A percentile compares a stretch with the other conserved stretches of the same genome.
Conservation (phyloP, 1,140 invertebrate genomes). For the Periplaneta americana region DNA sequence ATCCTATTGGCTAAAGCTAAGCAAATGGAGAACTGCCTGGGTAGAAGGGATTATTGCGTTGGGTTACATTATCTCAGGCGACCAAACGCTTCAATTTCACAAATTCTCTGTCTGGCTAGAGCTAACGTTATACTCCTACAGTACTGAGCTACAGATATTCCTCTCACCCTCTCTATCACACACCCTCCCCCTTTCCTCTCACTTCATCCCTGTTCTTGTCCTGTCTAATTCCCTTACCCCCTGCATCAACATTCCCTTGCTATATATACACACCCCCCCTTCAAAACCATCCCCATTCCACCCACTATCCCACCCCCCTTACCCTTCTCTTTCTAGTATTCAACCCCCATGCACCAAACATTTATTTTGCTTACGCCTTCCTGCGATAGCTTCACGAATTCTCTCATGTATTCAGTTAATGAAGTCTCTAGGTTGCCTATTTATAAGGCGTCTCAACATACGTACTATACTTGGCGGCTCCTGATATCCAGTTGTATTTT, state of each 20-base stretch:
- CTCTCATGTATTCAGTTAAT: background rate
- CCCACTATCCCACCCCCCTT: background rate
- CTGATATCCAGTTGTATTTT: background rate
- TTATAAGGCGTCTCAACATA: background rate
- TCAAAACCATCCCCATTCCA: too few species aligned
- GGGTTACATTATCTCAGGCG: slow-evolving; percentile 9
- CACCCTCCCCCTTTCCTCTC: too few species aligned
- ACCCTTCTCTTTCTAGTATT: background rate
- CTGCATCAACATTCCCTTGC: slow-evolving; percentile 10
- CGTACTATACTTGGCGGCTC: background rate
- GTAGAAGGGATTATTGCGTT: slow-evolving; percentile 15
- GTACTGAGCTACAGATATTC: slow-evolving; percentile 6
- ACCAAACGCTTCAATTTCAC: slow-evolving; percentile 12
- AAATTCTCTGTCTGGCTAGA: background rate
- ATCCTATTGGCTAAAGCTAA: slow-evolving; percentile 13
- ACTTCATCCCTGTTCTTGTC: slow-evolving; percentile 5
- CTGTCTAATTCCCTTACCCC: slow-evolving; percentile 8
- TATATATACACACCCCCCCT: background rate
- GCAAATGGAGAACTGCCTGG: too few species aligned
- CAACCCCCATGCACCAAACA: slow-evolving; percentile 1
- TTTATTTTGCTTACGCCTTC: slow-evolving; percentile 13
- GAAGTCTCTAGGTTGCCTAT: background rate
- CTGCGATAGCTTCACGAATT: slow-evolving; percentile 5
- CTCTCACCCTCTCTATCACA: background rate
- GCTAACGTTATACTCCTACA: background rate